Base-by-base conservation (phyloP, 2,113 vertebrate genomes). In the Anhinga anhinga region DNA sequence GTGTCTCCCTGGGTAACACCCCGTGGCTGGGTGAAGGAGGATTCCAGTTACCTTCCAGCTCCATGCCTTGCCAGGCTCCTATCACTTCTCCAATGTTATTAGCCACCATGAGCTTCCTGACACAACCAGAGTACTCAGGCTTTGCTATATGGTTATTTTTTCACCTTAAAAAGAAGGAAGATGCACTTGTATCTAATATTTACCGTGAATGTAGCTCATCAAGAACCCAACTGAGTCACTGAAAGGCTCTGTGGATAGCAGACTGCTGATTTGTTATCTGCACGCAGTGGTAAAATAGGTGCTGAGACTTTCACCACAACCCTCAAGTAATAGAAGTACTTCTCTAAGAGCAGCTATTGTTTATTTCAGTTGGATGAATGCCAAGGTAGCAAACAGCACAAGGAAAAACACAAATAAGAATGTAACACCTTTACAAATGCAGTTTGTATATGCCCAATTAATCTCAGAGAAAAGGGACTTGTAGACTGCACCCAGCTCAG, bases 331-430 rank as follows among this genome's bases (percentile, higher is more conserved):
- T 66, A 72, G 52, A 82, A 94, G 22, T 56, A 69, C 29, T 77
- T 93, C 45, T 76, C n/a, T 72, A 90, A 40, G 15, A 95, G 61
- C 38, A 93, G 32, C 53, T 85, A 36, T 79, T 83, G 26, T 82
- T 95, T 91, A 30, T 73, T 94, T 93, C 53, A 27, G 42, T 80
- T 91, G 87, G 49, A 87, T 89, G 70, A 91, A 87, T 95, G 22
- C 22, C 62, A 56, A 32, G 3, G 8, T n/a, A 79, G 90, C 66
- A 88, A 88, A 81, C 25, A 73, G 47, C 61, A 72, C 12, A 36
- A 32, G 36, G 61, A 82, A 18, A 88, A 84, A 86, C 38, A 61
- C 42, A 88, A 83, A 66, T 69, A 59, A 88, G 50, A 86, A 82
- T 27, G 29, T 61, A 55, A 42, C 17, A 38, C 86, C 73, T 92